A percentile compares a stretch with the other conserved stretches of the same genome.
Evolutionary conservation across 2,113 vertebrate genomes (phyloP).

Genomic region (Odontesthes bonariensis): DNA sequence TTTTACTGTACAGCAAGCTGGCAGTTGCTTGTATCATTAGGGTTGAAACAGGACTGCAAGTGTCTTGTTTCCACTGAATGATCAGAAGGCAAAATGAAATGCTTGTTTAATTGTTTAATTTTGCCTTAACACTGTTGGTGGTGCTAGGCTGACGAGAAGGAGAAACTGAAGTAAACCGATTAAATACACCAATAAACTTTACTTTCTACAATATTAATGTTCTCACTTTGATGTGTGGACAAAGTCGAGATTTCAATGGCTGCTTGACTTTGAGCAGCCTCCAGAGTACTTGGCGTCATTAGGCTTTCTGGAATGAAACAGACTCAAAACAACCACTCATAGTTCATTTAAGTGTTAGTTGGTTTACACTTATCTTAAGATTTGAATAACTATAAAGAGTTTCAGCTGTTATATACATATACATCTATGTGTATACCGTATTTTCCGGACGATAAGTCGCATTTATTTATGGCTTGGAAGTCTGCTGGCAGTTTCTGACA

Average conservation of each 20-base stretch:
- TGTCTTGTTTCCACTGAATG: constrained; percentile 11
- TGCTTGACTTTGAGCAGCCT: constrained; percentile 11
- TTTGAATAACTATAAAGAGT: too few relatives aligned
- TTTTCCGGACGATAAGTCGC: too few relatives aligned
- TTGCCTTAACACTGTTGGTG: constrained; percentile 71
- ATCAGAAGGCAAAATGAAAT: constrained; percentile 43
- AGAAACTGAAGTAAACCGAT: not conserved
- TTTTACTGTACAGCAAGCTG: constrained; percentile 36
- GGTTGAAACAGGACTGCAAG: constrained; percentile 8
- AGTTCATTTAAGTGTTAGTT: too few relatives aligned
- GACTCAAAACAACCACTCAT: not conserved
- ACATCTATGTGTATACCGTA: too few relatives aligned
- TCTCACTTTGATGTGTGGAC: not conserved
- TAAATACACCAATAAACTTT: not conserved
- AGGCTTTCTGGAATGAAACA: not conserved
- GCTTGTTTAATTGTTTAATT: constrained; percentile 40
- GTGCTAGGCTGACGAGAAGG: constrained; percentile 32
- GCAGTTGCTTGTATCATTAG: constrained; percentile 14
- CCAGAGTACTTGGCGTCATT: not conserved
- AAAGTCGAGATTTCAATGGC: not conserved
- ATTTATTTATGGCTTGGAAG: too few relatives aligned
- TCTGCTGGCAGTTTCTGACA: too few relatives aligned
- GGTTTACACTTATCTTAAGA: not conserved
- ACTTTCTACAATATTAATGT: not conserved
- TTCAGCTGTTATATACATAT: too few relatives aligned